A percentile compares a stretch with the other conserved stretches of the same genome.
phyloP scores from a whole-genome alignment of 2,113 vertebrate species.

The Empidonax traillii region DNA sequence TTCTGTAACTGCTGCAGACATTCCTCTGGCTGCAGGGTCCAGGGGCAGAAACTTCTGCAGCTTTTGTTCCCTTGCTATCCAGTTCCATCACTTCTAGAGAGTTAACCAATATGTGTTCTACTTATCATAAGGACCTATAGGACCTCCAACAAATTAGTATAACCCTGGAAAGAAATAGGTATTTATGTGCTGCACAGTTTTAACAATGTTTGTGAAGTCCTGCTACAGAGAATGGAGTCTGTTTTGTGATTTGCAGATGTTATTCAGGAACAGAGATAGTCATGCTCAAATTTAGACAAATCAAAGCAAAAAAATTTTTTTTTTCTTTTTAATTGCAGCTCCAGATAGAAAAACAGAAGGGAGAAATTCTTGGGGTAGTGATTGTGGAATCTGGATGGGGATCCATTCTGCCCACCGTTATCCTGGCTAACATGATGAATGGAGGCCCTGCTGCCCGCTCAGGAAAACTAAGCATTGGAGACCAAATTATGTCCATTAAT shows the following conservation, averaged over 20 bases:
- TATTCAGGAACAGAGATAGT: not conserved
- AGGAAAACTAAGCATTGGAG: slow-evolving; percentile 96
- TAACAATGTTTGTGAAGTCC: not conserved
- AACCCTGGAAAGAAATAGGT: not conserved
- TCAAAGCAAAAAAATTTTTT: not conserved
- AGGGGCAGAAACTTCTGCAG: not conserved
- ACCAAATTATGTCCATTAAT: slow-evolving; percentile 99
- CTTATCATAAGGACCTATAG: not conserved
- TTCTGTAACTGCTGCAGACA: not conserved
- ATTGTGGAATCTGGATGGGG: slow-evolving; percentile 99
- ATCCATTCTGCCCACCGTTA: slow-evolving; percentile 96
- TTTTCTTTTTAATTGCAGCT: slow-evolving; percentile 76
- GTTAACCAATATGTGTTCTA: not conserved
- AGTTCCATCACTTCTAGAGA: not conserved
- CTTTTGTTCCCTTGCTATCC: not conserved
- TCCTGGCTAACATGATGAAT: slow-evolving; percentile 99
- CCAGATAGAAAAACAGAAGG: slow-evolving; percentile 95
- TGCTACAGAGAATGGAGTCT: not conserved
- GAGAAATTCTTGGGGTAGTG: slow-evolving; percentile 96
- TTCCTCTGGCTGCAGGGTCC: not conserved
- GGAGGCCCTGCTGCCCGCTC: slow-evolving; percentile 94
- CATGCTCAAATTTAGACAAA: not conserved
- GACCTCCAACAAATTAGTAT: not conserved
- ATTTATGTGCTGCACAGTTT: not conserved
- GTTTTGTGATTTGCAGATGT: not conserved